phyloP scores from a whole-genome alignment of 2,113 vertebrate species.

The Platysteira castanea region DNA sequence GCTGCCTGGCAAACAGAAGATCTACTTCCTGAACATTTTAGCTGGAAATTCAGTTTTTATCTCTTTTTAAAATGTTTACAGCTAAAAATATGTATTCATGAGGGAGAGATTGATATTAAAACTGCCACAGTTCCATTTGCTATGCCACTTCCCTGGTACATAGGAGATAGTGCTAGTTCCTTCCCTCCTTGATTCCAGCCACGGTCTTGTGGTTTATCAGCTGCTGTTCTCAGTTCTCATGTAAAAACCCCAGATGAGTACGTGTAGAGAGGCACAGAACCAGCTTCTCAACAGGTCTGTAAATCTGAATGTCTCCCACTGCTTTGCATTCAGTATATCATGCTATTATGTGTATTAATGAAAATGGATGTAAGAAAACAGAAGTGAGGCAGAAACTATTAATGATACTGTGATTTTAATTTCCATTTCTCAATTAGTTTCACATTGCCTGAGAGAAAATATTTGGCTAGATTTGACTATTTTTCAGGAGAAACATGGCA shows the following conservation, averaged over 20 bases:
- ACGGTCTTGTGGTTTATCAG: not conserved
- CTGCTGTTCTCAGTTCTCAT: rapidly evolving
- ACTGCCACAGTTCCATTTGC: not conserved
- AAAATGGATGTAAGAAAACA: not conserved
- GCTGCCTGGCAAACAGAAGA: not conserved
- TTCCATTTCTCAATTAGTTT: not conserved
- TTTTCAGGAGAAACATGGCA: not conserved
- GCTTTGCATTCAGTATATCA: not conserved
- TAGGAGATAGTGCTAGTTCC: not conserved
- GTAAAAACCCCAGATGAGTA: not conserved
- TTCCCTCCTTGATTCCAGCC: not conserved
- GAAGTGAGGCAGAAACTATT: not conserved
- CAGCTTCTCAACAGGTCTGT: not conserved
- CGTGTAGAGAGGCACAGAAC: not conserved
- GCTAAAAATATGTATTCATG: not conserved
- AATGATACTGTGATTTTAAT: not conserved
- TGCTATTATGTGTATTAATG: not conserved
- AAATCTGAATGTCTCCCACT: not conserved
- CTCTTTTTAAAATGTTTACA: not conserved
- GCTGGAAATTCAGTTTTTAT: not conserved
- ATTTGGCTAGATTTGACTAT: not conserved
- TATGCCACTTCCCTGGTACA: too few species aligned
- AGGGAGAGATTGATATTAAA: not conserved
- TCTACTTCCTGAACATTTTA: not conserved
- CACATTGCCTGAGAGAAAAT: not conserved